Conservation (phyloP, 2,797 vertebrate genomes). For the Nasua narica region DNA sequence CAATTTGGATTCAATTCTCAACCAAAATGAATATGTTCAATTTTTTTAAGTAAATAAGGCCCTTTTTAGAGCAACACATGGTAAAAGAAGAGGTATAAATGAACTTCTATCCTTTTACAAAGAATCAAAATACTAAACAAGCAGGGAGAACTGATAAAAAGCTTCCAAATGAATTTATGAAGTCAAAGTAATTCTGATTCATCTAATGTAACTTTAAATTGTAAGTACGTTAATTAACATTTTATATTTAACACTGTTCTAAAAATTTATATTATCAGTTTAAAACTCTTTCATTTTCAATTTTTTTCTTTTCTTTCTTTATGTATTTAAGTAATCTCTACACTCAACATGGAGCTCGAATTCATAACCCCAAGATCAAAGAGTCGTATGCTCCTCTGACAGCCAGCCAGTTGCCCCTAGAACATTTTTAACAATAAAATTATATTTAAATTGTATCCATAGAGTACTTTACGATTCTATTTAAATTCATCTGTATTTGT, state of each 20-base stretch:
- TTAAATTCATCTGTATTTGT: slow-evolving; percentile 24
- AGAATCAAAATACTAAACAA: slow-evolving; percentile 11
- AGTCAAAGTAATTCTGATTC: background rate
- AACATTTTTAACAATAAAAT: slow-evolving; percentile 21
- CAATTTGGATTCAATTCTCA: background rate
- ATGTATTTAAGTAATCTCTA: background rate
- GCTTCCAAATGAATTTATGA: background rate
- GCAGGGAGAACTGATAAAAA: background rate
- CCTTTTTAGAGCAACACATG: background rate
- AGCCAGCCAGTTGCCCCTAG: background rate
- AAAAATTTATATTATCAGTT: background rate
- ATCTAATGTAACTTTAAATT: background rate
- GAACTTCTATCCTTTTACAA: background rate
- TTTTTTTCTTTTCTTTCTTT: background rate
- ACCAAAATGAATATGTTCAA: background rate
- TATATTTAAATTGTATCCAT: slow-evolving; percentile 8
- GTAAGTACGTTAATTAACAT: background rate
- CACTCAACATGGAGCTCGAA: background rate
- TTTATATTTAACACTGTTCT: slow-evolving; percentile 5
- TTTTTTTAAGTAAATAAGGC: slow-evolving; percentile 1
- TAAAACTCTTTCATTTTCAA: background rate
- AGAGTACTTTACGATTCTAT: background rate
- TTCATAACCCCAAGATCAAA: background rate
- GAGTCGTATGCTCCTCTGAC: background rate
- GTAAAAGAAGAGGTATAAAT: background rate